Base-by-base conservation (phyloP, 2,113 vertebrate genomes). In the Sitta europaea region DNA sequence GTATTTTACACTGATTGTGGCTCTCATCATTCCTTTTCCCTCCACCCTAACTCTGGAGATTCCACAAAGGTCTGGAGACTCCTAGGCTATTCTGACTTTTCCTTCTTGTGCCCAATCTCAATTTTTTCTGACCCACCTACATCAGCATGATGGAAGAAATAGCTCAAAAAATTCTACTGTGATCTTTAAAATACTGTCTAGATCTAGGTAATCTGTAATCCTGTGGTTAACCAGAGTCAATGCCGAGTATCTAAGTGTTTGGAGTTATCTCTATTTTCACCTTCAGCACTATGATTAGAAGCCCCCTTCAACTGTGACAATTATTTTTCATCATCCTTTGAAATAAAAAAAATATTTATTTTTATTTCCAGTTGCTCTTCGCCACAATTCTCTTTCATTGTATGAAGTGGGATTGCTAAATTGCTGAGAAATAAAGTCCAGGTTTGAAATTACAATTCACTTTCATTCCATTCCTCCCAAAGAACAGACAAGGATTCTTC, bases 141-240 rank as follows among this genome's bases (percentile, higher is more conserved):
- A 43, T 9, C 2, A 68, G 3, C 17, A 28, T 9, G 4, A 51
- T 0, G 0, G 29, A 81, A 58, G 5, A 43, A 66, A 22, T 45
- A 73, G 24, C 62, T 12, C 33, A 31, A 19, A 28, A 16, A 68
- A 17, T 53, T 45, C 18, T 28, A 31, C 28, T 9, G 7, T 58
- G 6, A 22, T 33, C 18, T 70, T 48, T 62, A 48, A n/a, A 75
- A 62, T 36, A n/a, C 13, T 38, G 47, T 33, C 9, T 67, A 35
- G 38, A 51, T 24, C 16, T 50, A 66, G 8, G 33, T 48, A 63
- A 63, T 61, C 57, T 54, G 3, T 12, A 22, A 25, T 33, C 8
- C 78, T 66, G 57, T 15, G 13, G 25, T 53, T 71, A 42, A 16
- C 7, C 5, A 14, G 8, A 8, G 6, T 4, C 33, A 33, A 13